phyloP scores from a whole-genome alignment of 2,797 vertebrate genomes.

The Erpetoichthys calabaricus region DNA sequence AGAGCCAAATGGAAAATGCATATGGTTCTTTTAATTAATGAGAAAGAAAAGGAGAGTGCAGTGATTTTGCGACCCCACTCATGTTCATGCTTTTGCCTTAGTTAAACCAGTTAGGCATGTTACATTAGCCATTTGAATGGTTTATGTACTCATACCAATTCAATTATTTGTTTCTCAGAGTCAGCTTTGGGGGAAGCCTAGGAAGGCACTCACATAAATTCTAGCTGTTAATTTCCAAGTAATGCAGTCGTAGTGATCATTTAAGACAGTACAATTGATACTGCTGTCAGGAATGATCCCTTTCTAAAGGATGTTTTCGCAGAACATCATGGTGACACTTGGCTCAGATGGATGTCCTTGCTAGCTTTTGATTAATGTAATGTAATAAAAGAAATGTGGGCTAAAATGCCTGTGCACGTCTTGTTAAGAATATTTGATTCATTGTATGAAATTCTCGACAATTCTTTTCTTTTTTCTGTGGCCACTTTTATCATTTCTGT shows the following conservation, averaged over 20 bases:
- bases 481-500: constrained; percentile 67
- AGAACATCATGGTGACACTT: constrained; percentile 60
- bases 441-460: constrained; percentile 57
- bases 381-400: constrained; percentile 72
- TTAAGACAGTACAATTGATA: constrained; percentile 66
- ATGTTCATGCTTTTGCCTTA: constrained; percentile 30
- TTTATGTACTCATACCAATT: constrained; percentile 71
- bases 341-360: constrained; percentile 58
- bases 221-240: constrained; percentile 69
- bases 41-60: constrained; percentile 20
- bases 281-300: constrained; percentile 54
- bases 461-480: constrained; percentile 48
- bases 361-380: constrained; percentile 77
- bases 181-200: constrained; percentile 35
- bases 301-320: constrained; percentile 50
- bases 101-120: constrained; percentile 58
- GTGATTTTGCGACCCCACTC: constrained; percentile 27
- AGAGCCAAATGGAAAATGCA: constrained; percentile 10
- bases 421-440: constrained; percentile 74
- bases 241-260: constrained; percentile 65
- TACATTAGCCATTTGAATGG: constrained; percentile 62
- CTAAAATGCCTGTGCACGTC: constrained; percentile 67
- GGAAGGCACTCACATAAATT: constrained; percentile 61
- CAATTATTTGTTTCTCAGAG: constrained; percentile 68
- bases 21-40: constrained; percentile 39